phyloP scores from a whole-genome alignment of 2,113 vertebrate species.

The Pelodiscus sinensis region DNA sequence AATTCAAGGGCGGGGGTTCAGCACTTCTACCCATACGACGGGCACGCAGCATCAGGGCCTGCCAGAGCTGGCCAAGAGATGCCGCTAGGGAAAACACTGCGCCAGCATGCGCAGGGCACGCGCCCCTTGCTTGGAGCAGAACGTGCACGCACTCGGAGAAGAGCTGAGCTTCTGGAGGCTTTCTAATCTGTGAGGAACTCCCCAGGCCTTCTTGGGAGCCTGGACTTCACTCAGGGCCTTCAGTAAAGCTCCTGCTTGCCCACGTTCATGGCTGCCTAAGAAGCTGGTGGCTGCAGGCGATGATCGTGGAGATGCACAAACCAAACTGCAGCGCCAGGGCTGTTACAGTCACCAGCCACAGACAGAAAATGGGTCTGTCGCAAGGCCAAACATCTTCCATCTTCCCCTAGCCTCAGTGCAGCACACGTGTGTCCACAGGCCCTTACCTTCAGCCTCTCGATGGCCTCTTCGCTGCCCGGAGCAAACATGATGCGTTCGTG shows the following conservation, averaged over 20 bases:
- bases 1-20: no score
- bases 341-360: not conserved
- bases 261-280: not conserved
- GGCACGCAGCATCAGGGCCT: no score
- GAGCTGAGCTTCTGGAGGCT: not conserved
- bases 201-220: not conserved
- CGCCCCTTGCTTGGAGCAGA: no score
- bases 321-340: not conserved
- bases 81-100: no score
- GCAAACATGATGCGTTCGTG: constrained; percentile 96
- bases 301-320: not conserved
- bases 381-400: not conserved
- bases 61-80: no score
- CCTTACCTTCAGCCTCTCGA: constrained; percentile 94
- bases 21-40: no score
- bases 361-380: not conserved
- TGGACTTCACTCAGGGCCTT: not conserved
- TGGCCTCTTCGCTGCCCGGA: constrained; percentile 95
- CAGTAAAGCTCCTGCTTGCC: not conserved
- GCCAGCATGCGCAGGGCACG: no score
- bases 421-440: not conserved
- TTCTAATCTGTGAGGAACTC: not conserved
- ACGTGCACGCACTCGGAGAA: not conserved
- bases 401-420: not conserved
- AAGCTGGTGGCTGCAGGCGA: not conserved